These are phyloP conservation scores for Rhagium mordax DNA, from an alignment of 2,888 invertebrate species.

Conservation along the genomic window DNA sequence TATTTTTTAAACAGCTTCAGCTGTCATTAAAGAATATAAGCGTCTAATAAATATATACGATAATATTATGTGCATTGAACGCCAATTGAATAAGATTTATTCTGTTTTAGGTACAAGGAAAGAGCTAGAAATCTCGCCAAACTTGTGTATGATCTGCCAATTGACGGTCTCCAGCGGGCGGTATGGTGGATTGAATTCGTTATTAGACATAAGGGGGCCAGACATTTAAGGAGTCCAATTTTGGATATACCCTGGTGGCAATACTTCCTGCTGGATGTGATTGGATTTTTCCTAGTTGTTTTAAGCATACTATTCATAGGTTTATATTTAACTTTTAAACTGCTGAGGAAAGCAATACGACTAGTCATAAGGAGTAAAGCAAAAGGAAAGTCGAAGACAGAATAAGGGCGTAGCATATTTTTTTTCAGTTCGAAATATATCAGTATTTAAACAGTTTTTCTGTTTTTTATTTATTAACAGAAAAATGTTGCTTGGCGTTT, in stretches of 20 bases:
- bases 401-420: too few species aligned
- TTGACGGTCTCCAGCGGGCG: constrained; percentile 52
- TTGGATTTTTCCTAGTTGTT: constrained; percentile 45
- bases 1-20: too few species aligned
- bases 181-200: constrained; percentile 71
- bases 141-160: constrained; percentile 51
- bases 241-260: constrained; percentile 67
- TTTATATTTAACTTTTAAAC: neutral
- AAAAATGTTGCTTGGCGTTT: too few species aligned
- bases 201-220: constrained; percentile 67
- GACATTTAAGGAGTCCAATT: constrained; percentile 68
- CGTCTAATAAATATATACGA: too few species aligned
- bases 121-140: constrained; percentile 48
- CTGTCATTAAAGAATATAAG: too few species aligned
- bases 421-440: too few species aligned
- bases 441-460: too few species aligned
- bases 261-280: constrained; percentile 69
- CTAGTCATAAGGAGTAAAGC: neutral
- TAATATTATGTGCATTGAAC: too few species aligned
- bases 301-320: constrained; percentile 5
- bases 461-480: too few species aligned
- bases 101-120: constrained; percentile 48
- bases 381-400: constrained; percentile 7
- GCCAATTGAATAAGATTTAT: too few species aligned
- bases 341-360: neutral